Base-by-base conservation (phyloP, 2,888 invertebrate species). In the Pterostichus niger region DNA sequence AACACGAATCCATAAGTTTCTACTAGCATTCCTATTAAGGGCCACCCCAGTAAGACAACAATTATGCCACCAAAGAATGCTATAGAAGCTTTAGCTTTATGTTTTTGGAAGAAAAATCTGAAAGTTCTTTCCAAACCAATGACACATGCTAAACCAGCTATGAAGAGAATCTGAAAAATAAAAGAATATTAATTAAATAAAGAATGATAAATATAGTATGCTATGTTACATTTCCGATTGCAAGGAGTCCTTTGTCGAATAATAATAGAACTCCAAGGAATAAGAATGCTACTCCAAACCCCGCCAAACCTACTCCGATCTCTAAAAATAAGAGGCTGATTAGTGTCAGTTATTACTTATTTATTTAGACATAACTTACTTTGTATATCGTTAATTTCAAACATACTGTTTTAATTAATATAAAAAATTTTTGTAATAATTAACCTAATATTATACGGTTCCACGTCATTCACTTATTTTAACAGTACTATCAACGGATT, bases 41-140 rank as follows among this genome's bases (percentile, higher is more conserved):
- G 99, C 96, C 97, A 99, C 9, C 99, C 99, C 46, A 98, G 89
- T 10, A 99, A 92, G 33, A 99, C 99, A 76, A 99, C 93, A 5
- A 95, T 89, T 86, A 99, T 97, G 1, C 99, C 99, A 11, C 97
- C 96, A 88, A 99, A 96, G 91, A 99, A 99, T 0, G 96, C 95
- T 0, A 94, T 90, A 0, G 97, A 95, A 0, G 97, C 99, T 92
- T 96, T 97, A 77, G 96, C 91, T 93, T 99, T 99, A 89, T 99
- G 98, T 85, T 94, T 91, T 91, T 99, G 99, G 90, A 99, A 99
- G 92, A 99, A 99, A 90, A 99, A 99, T 88, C 97, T 94, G 88
- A 99, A 95, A 6, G 99, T 99, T 88, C 99, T 91, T 89, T 98
- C 96, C 33, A 99, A 92, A 0, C 99, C 99, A 88, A 99, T 99